phyloP scores from a whole-genome alignment of 2,113 vertebrate species.

The Amblyopsis rosae region DNA sequence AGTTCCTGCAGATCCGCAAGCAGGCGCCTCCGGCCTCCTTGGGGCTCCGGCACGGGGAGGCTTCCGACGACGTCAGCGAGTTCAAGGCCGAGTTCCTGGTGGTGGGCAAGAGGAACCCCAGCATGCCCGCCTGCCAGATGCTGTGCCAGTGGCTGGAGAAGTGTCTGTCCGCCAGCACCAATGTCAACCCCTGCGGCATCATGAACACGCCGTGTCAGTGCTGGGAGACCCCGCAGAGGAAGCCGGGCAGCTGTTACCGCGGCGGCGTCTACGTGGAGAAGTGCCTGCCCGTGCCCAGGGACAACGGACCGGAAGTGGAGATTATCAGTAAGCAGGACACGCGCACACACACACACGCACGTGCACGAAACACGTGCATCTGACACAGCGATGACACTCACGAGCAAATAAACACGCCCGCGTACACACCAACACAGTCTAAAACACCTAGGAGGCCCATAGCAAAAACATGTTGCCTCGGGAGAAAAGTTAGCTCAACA shows the following conservation, averaged over 20 bases:
- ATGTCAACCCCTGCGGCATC: slow-evolving; percentile 92
- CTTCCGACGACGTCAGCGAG: slow-evolving; percentile 71
- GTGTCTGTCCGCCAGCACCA: slow-evolving; percentile 90
- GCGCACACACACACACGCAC: neutral
- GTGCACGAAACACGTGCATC: neutral
- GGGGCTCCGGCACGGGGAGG: slow-evolving; percentile 57
- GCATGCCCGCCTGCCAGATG: slow-evolving; percentile 95
- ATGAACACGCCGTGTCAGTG: slow-evolving; percentile 97
- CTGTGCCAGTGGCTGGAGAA: slow-evolving; percentile 94
- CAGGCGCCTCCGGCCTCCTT: slow-evolving; percentile 60
- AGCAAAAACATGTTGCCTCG: too few species aligned
- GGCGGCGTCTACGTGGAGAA: slow-evolving; percentile 90
- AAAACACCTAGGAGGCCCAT: too few species aligned
- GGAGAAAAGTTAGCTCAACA: neutral
- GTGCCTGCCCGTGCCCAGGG: slow-evolving; percentile 84
- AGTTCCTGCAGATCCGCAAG: slow-evolving; percentile 91
- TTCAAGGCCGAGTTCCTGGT: slow-evolving; percentile 95
- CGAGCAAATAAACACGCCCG: too few species aligned
- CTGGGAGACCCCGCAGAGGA: slow-evolving; percentile 83
- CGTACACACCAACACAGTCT: too few species aligned
- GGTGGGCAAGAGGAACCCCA: slow-evolving; percentile 94
- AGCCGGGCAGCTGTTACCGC: slow-evolving; percentile 87
- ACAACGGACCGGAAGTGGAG: slow-evolving; percentile 78
- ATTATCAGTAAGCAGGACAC: slow-evolving; percentile 83
- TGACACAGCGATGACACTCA: too few species aligned